Conservation (phyloP, 1,140 invertebrate species). For the Philopotamus ludificatus region DNA sequence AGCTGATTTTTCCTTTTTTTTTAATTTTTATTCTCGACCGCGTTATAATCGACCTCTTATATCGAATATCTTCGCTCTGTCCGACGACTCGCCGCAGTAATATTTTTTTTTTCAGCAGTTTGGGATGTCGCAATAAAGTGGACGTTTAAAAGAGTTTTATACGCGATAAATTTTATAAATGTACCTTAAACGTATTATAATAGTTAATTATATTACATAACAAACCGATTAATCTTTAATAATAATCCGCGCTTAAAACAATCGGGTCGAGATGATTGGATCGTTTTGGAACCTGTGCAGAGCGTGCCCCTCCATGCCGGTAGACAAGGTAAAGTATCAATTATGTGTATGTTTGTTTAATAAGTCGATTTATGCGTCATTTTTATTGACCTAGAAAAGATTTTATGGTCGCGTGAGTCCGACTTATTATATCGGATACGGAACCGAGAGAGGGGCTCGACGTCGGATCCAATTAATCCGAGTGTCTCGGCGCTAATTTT, state of each 20-base stretch:
- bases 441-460: no score
- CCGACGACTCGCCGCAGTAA: no score
- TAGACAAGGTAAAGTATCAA: conserved; percentile 75
- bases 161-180: no score
- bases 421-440: no score
- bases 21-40: neutral
- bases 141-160: no score
- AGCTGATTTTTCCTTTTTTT: neutral
- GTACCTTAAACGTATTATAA: no score
- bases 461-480: no score
- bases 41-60: neutral
- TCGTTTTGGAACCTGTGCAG: conserved; percentile 92
- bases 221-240: neutral
- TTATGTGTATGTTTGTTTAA: conserved; percentile 1
- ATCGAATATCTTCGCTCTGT: no score
- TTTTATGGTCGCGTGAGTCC: neutral
- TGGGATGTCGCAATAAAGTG: no score
- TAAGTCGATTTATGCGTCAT: neutral
- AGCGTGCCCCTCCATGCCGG: conserved; percentile 89
- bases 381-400: neutral
- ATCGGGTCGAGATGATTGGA: conserved; percentile 72
- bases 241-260: conserved; percentile 3
- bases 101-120: no score
- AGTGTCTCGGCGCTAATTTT: no score
- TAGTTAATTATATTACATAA: no score